Percentiles rank a stretch among this genome's conserved stretches.
Conservation (phyloP, 2,797 vertebrate species). For the Hozukius guyotensis region DNA sequence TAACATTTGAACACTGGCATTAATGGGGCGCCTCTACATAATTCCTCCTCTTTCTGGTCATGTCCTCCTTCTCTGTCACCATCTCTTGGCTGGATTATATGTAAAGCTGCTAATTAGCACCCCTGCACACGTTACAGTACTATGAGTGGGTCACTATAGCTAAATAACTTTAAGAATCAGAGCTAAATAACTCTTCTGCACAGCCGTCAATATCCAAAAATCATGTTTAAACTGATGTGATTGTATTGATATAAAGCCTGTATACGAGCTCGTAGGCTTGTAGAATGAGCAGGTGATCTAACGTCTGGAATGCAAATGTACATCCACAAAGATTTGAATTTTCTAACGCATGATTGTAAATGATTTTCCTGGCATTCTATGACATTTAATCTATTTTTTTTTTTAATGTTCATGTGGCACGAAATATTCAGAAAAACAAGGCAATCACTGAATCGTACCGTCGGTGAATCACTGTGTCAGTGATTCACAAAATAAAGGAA, state of each 20-base stretch:
- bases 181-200: neutral
- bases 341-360: neutral
- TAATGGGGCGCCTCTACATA: neutral
- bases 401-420: neutral
- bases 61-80: slow-evolving; percentile 18
- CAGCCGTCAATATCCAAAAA: neutral
- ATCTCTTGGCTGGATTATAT: slow-evolving; percentile 62
- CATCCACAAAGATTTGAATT: neutral
- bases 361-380: neutral
- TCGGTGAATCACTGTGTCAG: neutral
- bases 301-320: neutral
- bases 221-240: neutral
- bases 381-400: neutral
- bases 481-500: slow-evolving; percentile 50
- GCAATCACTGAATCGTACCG: neutral
- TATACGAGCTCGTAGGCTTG: too few species aligned
- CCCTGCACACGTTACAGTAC: slow-evolving; percentile 45
- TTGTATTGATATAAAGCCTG: neutral
- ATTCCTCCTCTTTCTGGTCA: neutral
- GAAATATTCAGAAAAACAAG: neutral
- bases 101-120: slow-evolving; percentile 71
- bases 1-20: neutral
- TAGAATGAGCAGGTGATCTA: neutral
- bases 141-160: slow-evolving; percentile 35
- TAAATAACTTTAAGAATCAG: neutral